A percentile compares a stretch with the other conserved stretches of the same genome.
Conservation (phyloP, 2,797 vertebrate species). For the Channallabes apus region DNA sequence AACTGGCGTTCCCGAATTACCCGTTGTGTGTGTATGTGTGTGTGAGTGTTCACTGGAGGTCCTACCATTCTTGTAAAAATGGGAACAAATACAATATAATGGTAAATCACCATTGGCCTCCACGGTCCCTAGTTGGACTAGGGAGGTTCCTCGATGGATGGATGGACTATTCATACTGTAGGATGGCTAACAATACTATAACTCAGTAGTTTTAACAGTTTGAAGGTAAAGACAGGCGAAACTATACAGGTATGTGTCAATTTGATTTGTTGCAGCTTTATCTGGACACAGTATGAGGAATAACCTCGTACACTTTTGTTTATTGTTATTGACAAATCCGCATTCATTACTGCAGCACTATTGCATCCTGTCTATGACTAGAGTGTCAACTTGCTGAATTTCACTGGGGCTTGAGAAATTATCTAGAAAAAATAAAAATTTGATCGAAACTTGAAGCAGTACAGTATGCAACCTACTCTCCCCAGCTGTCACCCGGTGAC, state of each 20-base stretch:
- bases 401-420: neutral
- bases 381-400: neutral
- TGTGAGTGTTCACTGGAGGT: too few relatives aligned
- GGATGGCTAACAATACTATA: neutral
- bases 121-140: too few relatives aligned
- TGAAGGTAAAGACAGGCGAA: neutral
- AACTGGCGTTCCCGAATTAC: too few relatives aligned
- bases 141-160: too few relatives aligned
- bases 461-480: constrained; percentile 12
- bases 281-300: neutral
- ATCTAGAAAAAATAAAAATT: neutral
- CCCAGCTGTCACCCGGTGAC: constrained; percentile 26
- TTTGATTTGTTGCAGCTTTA: neutral
- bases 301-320: neutral
- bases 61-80: too few relatives aligned
- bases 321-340: neutral
- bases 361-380: neutral
- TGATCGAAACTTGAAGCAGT: neutral
- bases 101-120: too few relatives aligned
- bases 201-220: neutral
- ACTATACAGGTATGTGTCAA: too few relatives aligned
- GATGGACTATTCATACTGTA: too few relatives aligned
- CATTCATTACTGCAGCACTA: neutral
- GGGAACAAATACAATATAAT: too few relatives aligned
- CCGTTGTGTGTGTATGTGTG: too few relatives aligned